These are phyloP conservation scores for Parazoanthus darwini DNA, from an alignment of 92 coral and sea anemone genomes.

Conservation along the genomic window DNA sequence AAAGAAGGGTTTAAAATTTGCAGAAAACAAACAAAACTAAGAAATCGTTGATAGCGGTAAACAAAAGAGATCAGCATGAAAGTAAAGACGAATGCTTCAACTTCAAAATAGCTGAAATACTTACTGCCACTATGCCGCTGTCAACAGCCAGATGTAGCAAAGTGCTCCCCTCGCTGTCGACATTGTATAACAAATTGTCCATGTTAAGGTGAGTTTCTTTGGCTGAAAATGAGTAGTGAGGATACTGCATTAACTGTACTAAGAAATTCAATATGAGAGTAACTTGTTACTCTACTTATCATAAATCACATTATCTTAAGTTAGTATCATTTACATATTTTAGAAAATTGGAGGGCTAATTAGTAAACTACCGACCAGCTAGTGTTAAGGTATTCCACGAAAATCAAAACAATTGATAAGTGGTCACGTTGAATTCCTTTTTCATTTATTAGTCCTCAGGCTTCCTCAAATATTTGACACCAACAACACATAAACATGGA, in stretches of 20 bases:
- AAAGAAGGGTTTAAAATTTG: too few relatives aligned
- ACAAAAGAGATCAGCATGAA: neutral
- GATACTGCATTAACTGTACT: neutral
- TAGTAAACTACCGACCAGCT: too few relatives aligned
- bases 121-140: conserved; percentile 79
- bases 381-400: too few relatives aligned
- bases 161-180: conserved; percentile 78
- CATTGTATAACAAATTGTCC: conserved; percentile 59
- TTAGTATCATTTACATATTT: too few relatives aligned
- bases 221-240: conserved; percentile 32
- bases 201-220: conserved; percentile 47
- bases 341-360: too few relatives aligned
- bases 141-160: conserved; percentile 84
- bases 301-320: too few relatives aligned
- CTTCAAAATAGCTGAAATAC: neutral
- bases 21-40: too few relatives aligned
- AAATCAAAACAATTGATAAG: too few relatives aligned
- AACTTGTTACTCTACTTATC: neutral
- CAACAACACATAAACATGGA: too few relatives aligned
- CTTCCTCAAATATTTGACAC: too few relatives aligned
- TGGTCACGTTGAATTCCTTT: too few relatives aligned
- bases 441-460: too few relatives aligned
- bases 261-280: neutral
- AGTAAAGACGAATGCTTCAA: neutral
- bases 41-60: neutral